Base-by-base conservation (phyloP, 2,888 invertebrate species). In the Synergus laeviventris region DNA sequence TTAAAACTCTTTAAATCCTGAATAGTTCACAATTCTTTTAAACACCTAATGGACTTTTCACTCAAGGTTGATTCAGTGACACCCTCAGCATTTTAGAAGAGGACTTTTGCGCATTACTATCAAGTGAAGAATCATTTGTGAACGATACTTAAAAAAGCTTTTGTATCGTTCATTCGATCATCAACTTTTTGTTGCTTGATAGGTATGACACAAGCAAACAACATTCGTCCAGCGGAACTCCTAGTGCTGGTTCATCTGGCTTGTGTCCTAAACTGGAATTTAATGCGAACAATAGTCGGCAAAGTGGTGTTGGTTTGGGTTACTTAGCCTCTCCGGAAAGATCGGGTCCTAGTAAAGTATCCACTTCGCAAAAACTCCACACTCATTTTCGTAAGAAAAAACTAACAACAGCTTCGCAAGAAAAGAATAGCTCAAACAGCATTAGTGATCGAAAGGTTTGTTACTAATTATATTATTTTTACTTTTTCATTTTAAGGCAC, bases 171-270 rank as follows among this genome's bases (percentile, higher is more conserved):
- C 39, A 39, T 39, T 39, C 39, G 39, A 39, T 39, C 39, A 39
- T 39, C 39, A 39, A 39, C 39, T 39, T 39, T 39, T 39, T 39
- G 39, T 39, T 39, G 39, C 39, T 39, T 39, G 39, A 39, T 39
- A 91, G 91, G 90, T 90, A 91, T 90, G 91, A 91, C 84, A 89
- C 91, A 86, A 90, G 89, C 79, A 89, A 90, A 85, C 91, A 90
- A 82, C 88, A 89, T 81, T 85, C 90, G 84, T 87, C 90, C 79
- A 87, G 89, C 78, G 90, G 89, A 84, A 87, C 87, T 83, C 87
- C 88, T 77, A 87, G 87, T 80, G 86, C 85, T 78, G 87, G 88
- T 79, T 86, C 90, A 80, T 89, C 90, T 74, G 90, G 89, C 82
- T 86, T 91, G 84, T 89, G 91, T 85, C 88, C 90, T 59, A 89